Evolutionary conservation across 2,113 vertebrate genomes (phyloP).

Genomic region (Passer domesticus): DNA sequence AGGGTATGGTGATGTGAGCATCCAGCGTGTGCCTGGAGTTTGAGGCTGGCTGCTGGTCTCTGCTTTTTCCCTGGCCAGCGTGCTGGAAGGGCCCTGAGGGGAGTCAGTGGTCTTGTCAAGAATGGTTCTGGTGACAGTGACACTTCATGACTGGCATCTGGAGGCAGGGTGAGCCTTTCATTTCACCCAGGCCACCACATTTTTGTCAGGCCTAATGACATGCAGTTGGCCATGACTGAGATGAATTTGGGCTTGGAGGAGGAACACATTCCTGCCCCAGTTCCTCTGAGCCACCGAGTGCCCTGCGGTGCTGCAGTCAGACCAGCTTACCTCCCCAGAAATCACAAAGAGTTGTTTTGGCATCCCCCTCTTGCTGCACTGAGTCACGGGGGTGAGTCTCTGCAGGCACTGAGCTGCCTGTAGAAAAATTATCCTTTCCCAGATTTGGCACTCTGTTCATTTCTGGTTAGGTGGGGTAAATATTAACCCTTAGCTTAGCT

Average conservation of each 20-base stretch:
- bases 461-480: not conserved
- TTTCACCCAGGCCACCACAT: not conserved
- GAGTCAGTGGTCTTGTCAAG: not conserved
- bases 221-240: not conserved
- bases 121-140: not conserved
- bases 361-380: not conserved
- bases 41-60: not conserved
- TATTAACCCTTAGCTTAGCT: not conserved
- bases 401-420: not conserved
- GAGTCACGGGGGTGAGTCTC: not conserved
- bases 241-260: not conserved
- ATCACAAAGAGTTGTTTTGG: not conserved
- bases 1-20: not conserved
- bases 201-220: not conserved
- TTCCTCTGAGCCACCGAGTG: accelerated
- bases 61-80: accelerated
- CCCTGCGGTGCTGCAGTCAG: accelerated
- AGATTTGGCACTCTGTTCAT: not conserved
- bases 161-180: not conserved
- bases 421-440: not conserved
- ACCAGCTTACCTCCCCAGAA: not conserved
- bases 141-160: not conserved
- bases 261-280: not conserved
- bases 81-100: not conserved
- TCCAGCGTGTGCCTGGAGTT: not conserved